These are phyloP conservation scores for Acromyrmex charruanus DNA, from an alignment of 1,140 invertebrate genomes.

Conservation along the genomic window DNA sequence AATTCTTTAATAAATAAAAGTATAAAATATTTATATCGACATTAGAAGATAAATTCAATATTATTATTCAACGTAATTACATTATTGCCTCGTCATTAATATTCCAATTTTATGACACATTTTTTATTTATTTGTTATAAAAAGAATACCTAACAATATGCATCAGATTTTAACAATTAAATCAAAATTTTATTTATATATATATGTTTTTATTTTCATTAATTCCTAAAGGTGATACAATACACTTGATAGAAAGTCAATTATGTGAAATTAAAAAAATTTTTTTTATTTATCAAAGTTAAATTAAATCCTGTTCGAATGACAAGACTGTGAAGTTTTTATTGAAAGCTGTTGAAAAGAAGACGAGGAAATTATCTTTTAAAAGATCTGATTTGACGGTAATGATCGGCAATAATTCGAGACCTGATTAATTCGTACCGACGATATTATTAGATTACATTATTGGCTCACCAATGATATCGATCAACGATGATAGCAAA, in stretches of 20 bases:
- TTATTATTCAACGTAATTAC: too few relatives aligned
- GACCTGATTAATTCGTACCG: constrained; percentile 21
- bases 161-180: constrained; percentile 3
- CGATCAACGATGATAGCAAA: constrained; percentile 44
- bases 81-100: too few relatives aligned
- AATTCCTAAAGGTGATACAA: neutral
- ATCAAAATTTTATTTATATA: neutral
- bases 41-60: neutral
- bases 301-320: neutral
- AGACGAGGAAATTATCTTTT: neutral
- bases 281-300: neutral
- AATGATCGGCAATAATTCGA: constrained; percentile 43
- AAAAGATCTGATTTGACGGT: constrained; percentile 5
- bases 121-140: neutral
- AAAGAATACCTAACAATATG: neutral
- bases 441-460: constrained; percentile 34
- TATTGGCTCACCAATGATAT: constrained; percentile 47
- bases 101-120: neutral
- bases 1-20: constrained; percentile 6
- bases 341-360: neutral
- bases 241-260: neutral
- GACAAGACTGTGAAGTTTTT: neutral
- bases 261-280: neutral
- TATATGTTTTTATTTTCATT: neutral
- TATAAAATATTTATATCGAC: neutral